Evolutionary conservation across 2,113 vertebrate species (phyloP), one percentile per base, ranked within the genome.

Genomic region (Saimiri boliviensis): DNA sequence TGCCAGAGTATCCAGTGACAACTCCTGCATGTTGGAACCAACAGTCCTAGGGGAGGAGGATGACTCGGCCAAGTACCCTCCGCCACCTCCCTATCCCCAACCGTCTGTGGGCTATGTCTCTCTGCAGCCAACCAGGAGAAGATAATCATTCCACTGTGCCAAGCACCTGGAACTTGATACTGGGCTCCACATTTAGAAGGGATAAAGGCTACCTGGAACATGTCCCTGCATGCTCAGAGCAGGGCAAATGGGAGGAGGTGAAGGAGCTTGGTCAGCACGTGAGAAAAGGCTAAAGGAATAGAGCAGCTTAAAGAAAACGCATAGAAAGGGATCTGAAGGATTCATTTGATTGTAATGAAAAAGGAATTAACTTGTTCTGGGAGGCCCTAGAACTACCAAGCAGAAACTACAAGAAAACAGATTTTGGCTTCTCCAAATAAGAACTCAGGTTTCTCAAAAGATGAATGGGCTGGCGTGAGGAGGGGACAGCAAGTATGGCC

Each of bases 291-390:
- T 73, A 40, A 77, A 70, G 56, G 47, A 77, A 40, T 10, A 23
- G 13, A 92, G 77, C 42, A 49, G 86, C 73, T 92, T 54, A 82
- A 87, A 76, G 42, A 93, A 92, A 95, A 71, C 76, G 49, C 20
- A 56, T 20, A 71, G 27, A 21, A 11, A 94, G 13, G 54, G 81
- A 76, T 80, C 95, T 77, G 16, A 94, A 89, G 84, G 76, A 89
- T 63, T 92, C 23, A 17, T 86, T 84, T 63, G 32, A 76, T 25
- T 68, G 32, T 54, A 73, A 91, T 74, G 30, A 52, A 86, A 94
- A 95, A 71, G 83, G 77, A 83, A 93, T 85, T 94, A 90, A 91
- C 14, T 91, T 58, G 79, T 89, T 93, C 79, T 45, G 27, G 23
- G 56, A 94, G 66, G 58, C 66, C 27, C 40, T 47, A 54, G 60